Conservation (phyloP, 2,797 vertebrate genomes). For the Xerus rutilus region DNA sequence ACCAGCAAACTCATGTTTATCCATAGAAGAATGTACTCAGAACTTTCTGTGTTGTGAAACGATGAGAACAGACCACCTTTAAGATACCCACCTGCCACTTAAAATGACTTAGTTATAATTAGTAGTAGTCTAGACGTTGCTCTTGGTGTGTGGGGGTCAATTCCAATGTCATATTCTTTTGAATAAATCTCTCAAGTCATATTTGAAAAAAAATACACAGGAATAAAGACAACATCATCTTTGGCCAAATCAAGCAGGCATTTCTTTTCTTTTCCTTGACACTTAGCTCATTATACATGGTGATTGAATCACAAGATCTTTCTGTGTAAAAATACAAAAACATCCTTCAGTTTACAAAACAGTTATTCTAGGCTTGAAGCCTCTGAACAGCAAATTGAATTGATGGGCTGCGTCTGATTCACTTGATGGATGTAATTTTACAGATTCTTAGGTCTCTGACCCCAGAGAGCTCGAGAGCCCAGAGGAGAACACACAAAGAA, state of each 20-base stretch:
- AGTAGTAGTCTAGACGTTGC: constrained; percentile 86
- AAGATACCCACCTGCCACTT: constrained; percentile 83
- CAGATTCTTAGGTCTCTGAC: constrained; percentile 70
- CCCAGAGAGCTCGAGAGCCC: constrained; percentile 78
- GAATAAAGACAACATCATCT: constrained; percentile 81
- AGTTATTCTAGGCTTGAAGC: constrained; percentile 79
- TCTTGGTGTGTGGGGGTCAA: constrained; percentile 85
- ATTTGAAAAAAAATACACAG: constrained; percentile 81
- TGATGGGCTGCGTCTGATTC: constrained; percentile 73
- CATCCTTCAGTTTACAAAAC: constrained; percentile 83
- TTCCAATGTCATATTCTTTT: constrained; percentile 82
- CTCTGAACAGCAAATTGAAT: constrained; percentile 80
- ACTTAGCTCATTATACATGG: constrained; percentile 74
- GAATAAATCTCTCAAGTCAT: constrained; percentile 84
- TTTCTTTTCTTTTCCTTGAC: constrained; percentile 75
- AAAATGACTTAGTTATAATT: constrained; percentile 85
- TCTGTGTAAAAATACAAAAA: constrained; percentile 87
- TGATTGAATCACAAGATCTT: constrained; percentile 79
- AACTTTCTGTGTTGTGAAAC: constrained; percentile 81
- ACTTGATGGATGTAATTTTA: constrained; percentile 71
- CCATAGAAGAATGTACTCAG: constrained; percentile 77
- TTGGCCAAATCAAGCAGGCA: constrained; percentile 85
- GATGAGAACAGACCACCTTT: constrained; percentile 84
- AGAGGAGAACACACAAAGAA: constrained; percentile 79
- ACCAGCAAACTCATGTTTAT: constrained; percentile 76